phyloP scores from a whole-genome alignment of 2,113 vertebrate genomes.

The Meleagris gallopavo region DNA sequence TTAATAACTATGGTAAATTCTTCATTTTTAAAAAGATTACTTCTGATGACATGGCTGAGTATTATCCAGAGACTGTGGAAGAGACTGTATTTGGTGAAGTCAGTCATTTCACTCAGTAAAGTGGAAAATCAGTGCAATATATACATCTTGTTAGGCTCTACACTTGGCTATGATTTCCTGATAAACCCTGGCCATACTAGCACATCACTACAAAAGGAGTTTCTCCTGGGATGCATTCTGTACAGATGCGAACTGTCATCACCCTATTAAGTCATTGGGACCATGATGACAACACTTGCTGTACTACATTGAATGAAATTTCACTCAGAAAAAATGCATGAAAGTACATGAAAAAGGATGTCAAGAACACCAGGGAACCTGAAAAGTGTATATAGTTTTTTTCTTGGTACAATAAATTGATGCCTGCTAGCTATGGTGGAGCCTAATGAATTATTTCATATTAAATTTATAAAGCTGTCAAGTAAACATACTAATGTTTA shows the following conservation, averaged over 20 bases:
- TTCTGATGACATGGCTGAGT: not conserved
- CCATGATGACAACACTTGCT: not conserved
- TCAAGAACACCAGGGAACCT: not conserved
- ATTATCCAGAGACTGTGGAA: not conserved
- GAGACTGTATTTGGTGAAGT: not conserved
- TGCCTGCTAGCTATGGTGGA: not conserved
- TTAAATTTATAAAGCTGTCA: not conserved
- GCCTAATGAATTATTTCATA: not conserved
- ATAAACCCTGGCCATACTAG: not conserved
- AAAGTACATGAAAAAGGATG: not conserved
- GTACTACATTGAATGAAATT: not conserved
- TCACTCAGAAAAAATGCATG: not conserved
- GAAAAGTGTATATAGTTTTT: not conserved
- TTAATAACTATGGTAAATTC: slow-evolving; percentile 25
- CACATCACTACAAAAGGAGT: not conserved
- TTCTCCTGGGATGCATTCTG: slow-evolving; percentile 7
- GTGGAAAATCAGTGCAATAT: slow-evolving; percentile 3
- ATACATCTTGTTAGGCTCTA: not conserved
- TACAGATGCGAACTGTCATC: slow-evolving; percentile 19
- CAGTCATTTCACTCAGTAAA: not conserved
- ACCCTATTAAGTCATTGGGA: not conserved
- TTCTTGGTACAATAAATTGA: not conserved
- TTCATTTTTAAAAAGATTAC: slow-evolving; percentile 19
- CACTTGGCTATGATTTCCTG: not conserved
- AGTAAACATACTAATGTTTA: not conserved